Base-by-base conservation (phyloP, 2,113 vertebrate genomes). In the Onychostoma macrolepis region DNA sequence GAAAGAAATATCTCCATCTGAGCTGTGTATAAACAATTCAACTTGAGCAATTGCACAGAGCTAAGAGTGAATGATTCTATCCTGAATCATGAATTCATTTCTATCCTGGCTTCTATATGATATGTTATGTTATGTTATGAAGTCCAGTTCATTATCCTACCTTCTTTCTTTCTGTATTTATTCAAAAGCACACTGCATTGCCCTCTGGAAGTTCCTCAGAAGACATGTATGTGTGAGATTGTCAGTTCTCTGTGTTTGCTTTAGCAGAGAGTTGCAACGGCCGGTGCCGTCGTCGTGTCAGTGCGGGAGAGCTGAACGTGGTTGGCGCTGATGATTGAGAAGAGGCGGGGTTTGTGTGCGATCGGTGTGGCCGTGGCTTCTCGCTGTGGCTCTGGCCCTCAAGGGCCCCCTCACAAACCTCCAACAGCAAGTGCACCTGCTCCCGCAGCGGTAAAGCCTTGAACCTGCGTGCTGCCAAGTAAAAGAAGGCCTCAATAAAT, bases 401-500 rank as follows among this genome's bases (percentile, higher is more conserved):
- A 50, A 98, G 92, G 17, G 97, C 96, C 3, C 92, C 90, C 89
- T 99, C 97, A 2, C 98, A 99, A 3, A 97, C 89, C 72, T 96
- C 95, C 1, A 97, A 56, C 91, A 99, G 93, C 0, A 94, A 93
- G 11, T 91, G 89, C 53, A 97, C 96, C 91, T 98, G 97, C 88
- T 97, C 94, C 1, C 94, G 95, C 8, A 97, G 94, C 0, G 91
- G 88, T 86, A 93, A 89, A 0, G 93, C 93, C 91, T 97, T 98
- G 94, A 96, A 99, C 80, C 96, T 95, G 81, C 94, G 95, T 74
- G 94, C 95, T 4, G 98, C 98, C 94, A 99, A 90, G 90, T 94
- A 94, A 85, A 97, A 97, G 91, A 99, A 97, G 65, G 97, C 97
- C 86, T 99, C 97, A 0, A 98, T 92, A 3, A 99, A 99, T 0